phyloP scores from a whole-genome alignment of 2,888 invertebrate genomes.

The Geotrupes spiniger region DNA sequence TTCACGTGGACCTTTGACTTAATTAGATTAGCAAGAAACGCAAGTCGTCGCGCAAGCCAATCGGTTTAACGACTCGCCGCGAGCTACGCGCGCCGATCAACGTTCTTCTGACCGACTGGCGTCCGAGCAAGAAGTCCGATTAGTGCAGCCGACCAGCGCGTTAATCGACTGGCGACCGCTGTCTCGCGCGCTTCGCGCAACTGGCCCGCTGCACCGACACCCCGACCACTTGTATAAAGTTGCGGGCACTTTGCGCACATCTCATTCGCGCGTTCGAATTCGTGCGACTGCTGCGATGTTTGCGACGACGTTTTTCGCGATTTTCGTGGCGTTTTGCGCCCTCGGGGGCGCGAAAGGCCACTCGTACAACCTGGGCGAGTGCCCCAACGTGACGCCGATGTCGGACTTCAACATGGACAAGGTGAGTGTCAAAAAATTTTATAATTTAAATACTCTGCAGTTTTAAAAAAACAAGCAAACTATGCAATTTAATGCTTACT shows the following conservation, averaged over 20 bases:
- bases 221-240: neutral
- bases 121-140: too few species aligned
- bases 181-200: neutral
- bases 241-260: neutral
- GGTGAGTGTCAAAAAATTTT: conserved; percentile 54
- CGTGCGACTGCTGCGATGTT: neutral
- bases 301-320: neutral
- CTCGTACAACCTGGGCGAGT: conserved; percentile 71
- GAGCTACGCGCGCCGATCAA: too few species aligned
- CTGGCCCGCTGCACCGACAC: neutral
- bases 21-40: neutral
- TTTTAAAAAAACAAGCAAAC: too few species aligned
- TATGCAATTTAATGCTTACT: too few species aligned
- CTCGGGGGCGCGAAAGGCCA: conserved; percentile 49
- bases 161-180: neutral
- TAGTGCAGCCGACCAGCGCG: neutral
- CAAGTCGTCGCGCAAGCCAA: too few species aligned
- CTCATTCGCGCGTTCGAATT: conserved; percentile 1
- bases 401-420: conserved; percentile 69
- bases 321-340: conserved; percentile 3
- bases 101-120: too few species aligned
- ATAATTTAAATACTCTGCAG: too few species aligned
- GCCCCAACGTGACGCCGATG: conserved; percentile 72
- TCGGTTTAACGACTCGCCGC: too few species aligned
- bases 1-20: conserved; percentile 1